Conservation (phyloP, 2,113 vertebrate species). For the Crotalus tigris region DNA sequence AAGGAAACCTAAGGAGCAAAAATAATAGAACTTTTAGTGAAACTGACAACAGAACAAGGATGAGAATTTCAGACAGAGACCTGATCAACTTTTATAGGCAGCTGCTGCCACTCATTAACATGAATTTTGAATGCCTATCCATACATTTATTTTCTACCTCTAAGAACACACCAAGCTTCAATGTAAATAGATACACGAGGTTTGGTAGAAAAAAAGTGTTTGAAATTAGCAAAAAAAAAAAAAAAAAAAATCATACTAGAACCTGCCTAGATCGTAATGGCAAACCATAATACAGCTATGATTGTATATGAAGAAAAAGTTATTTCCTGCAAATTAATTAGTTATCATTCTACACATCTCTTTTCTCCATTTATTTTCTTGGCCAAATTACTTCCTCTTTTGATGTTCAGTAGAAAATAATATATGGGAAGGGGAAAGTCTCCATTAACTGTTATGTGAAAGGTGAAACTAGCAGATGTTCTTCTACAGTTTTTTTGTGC, state of each 20-base stretch:
- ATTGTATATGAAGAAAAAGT: not conserved
- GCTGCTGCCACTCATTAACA: not conserved
- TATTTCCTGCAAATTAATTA: not conserved
- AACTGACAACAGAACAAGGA: slow-evolving; percentile 5
- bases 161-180: not conserved
- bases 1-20: slow-evolving; percentile 29
- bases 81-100: not conserved
- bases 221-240: not conserved
- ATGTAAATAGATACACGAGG: not conserved
- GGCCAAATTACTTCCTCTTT: not conserved
- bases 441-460: not conserved
- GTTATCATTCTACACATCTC: not conserved
- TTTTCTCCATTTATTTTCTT: not conserved
- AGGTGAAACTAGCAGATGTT: not conserved
- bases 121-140: not conserved
- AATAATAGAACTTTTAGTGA: slow-evolving; percentile 26
- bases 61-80: not conserved
- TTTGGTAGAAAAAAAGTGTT: not conserved
- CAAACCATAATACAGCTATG: not conserved
- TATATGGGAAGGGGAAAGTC: not conserved
- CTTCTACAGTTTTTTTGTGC: not conserved
- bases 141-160: not conserved
- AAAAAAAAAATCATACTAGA: not conserved
- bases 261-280: not conserved
- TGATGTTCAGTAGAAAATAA: not conserved